A percentile compares a stretch with the other conserved stretches of the same genome.
Conservation (phyloP, 1,140 invertebrate genomes). For the Nilaparvata lugens region DNA sequence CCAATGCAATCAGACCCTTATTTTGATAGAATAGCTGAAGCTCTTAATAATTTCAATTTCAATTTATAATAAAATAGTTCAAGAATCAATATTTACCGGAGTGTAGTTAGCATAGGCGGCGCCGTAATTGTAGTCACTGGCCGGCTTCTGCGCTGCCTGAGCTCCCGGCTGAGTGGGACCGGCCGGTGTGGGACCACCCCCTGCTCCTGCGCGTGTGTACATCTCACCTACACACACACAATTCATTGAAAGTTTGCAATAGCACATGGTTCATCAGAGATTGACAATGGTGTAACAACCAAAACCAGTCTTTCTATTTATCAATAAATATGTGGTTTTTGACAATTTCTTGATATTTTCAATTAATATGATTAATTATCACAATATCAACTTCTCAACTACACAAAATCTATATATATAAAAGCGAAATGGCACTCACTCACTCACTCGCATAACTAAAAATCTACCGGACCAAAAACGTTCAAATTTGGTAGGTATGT, state of each 20-base stretch:
- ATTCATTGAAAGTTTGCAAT: too few relatives aligned
- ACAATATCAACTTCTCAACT: too few relatives aligned
- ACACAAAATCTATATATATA: too few relatives aligned
- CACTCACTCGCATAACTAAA: too few relatives aligned
- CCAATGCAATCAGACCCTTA: not conserved
- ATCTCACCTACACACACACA: conserved; percentile 38
- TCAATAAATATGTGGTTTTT: too few relatives aligned
- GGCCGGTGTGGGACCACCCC: conserved; percentile 41
- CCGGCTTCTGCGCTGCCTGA: conserved; percentile 36
- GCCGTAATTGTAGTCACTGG: conserved; percentile 41
- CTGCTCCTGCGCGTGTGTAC: conserved; percentile 43
- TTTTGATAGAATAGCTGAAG: not conserved
- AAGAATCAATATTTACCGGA: conserved; percentile 29
- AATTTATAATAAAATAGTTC: not conserved
- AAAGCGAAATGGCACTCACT: too few relatives aligned
- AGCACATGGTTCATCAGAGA: not conserved
- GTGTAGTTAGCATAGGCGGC: conserved; percentile 43
- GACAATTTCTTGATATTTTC: too few relatives aligned
- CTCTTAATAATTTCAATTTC: not conserved
- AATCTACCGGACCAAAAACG: too few relatives aligned
- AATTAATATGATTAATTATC: too few relatives aligned
- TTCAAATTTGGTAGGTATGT: too few relatives aligned
- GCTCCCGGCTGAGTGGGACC: conserved; percentile 41
- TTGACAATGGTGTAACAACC: too few relatives aligned
- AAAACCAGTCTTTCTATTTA: too few relatives aligned